These are phyloP conservation scores for Erethizon dorsatum DNA, from an alignment of 2,797 vertebrate genomes.

Conservation along the genomic window DNA sequence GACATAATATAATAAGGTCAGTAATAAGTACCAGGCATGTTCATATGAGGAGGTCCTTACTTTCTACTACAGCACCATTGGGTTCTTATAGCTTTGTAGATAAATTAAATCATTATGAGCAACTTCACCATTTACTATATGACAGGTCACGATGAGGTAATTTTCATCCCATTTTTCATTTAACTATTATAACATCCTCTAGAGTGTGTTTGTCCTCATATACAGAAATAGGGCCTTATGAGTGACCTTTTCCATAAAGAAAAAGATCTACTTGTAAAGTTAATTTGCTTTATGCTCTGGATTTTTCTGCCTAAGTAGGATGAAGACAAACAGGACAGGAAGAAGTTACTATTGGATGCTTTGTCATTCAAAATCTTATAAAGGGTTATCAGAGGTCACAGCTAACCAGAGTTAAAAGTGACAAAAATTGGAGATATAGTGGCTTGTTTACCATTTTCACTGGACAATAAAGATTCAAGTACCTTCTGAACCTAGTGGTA, in stretches of 20 bases:
- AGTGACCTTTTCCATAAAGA: slow-evolving; percentile 16
- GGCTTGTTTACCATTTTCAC: background rate
- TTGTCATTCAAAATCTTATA: background rate
- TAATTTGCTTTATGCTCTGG: background rate
- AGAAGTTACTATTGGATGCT: background rate
- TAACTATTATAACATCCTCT: background rate
- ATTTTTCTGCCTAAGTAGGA: slow-evolving; percentile 49
- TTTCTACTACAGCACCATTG: background rate
- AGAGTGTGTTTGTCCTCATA: background rate
- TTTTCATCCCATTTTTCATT: slow-evolving; percentile 38
- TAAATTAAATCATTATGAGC: slow-evolving; percentile 24
- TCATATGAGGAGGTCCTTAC: slow-evolving; percentile 48
- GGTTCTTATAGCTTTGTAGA: background rate
- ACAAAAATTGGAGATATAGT: background rate
- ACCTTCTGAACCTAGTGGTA: background rate
- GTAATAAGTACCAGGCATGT: slow-evolving; percentile 44
- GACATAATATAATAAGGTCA: slow-evolving; percentile 6
- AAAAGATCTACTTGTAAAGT: background rate
- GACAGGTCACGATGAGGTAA: background rate
- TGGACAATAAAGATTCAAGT: background rate
- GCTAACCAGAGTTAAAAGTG: background rate
- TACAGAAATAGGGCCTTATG: background rate
- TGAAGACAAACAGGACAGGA: background rate
- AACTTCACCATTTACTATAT: slow-evolving; percentile 50
- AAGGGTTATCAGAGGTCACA: background rate